Percentiles rank a stretch among this genome's conserved stretches.
phyloP scores from a whole-genome alignment of 2,888 invertebrate genomes.

The Drosophila ochracea region DNA sequence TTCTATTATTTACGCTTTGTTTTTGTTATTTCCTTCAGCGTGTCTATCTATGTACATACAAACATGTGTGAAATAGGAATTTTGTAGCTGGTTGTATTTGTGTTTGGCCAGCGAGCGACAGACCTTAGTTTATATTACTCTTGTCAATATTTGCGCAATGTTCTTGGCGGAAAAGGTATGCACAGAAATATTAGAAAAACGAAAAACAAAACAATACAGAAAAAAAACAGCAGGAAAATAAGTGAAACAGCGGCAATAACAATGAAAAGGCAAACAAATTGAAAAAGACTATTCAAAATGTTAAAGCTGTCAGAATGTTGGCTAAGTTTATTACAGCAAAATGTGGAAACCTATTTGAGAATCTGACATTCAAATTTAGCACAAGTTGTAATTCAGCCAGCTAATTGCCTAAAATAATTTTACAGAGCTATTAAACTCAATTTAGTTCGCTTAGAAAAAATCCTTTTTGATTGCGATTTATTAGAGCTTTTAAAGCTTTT shows the following conservation, averaged over 20 bases:
- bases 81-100: conserved; percentile 22
- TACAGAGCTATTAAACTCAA: background rate
- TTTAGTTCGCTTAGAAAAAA: background rate
- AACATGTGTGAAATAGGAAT: conserved; percentile 13
- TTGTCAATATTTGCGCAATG: conserved; percentile 63
- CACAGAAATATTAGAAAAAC: conserved; percentile 18
- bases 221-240: conserved; percentile 11
- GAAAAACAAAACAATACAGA: conserved; percentile 11
- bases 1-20: conserved; percentile 7
- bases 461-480: background rate
- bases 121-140: conserved; percentile 45
- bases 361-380: background rate
- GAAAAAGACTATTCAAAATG: conserved; percentile 45
- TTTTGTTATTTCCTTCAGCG: background rate
- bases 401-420: background rate
- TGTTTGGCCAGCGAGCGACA: conserved; percentile 44
- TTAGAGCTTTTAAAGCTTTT: background rate
- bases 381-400: background rate
- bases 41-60: conserved; percentile 1
- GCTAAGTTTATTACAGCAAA: conserved; percentile 8
- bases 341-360: background rate
- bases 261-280: conserved; percentile 48
- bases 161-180: conserved; percentile 32
- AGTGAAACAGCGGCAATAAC: conserved; percentile 23
- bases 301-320: conserved; percentile 28